These are phyloP conservation scores for Myopa testacea DNA, from an alignment of 2,888 invertebrate genomes.

Conservation along the genomic window DNA sequence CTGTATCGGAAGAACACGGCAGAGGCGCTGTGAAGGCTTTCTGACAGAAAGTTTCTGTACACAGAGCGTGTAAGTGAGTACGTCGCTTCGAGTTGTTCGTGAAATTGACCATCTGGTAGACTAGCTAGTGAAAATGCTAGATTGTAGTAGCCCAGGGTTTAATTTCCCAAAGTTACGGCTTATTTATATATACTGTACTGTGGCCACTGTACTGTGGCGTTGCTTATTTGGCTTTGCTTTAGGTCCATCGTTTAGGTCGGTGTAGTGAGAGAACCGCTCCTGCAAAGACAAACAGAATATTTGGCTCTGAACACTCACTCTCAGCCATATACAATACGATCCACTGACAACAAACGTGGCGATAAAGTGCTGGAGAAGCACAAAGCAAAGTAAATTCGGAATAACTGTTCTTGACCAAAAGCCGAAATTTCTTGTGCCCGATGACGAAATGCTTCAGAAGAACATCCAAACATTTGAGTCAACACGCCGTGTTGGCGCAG, in stretches of 20 bases:
- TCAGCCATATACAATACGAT: background rate
- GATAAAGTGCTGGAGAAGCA: background rate
- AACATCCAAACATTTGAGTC: slow-evolving; percentile 7
- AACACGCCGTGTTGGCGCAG: slow-evolving; percentile 11
- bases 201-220: background rate
- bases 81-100: too few relatives aligned
- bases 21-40: too few relatives aligned
- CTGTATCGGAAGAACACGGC: too few relatives aligned
- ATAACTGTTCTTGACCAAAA: slow-evolving; percentile 44
- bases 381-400: background rate
- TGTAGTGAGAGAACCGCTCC: background rate
- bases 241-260: too few relatives aligned
- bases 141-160: too few relatives aligned
- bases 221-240: too few relatives aligned
- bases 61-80: too few relatives aligned
- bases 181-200: background rate
- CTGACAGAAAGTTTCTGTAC: too few relatives aligned
- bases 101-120: too few relatives aligned
- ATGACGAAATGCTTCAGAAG: slow-evolving; percentile 23
- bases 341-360: background rate
- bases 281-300: background rate
- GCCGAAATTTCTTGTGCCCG: slow-evolving; percentile 35
- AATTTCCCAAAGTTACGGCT: background rate
- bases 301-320: background rate
- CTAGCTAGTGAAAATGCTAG: too few relatives aligned